Conservation (phyloP, 2,797 vertebrate species). For the Enteromius treurensis region DNA sequence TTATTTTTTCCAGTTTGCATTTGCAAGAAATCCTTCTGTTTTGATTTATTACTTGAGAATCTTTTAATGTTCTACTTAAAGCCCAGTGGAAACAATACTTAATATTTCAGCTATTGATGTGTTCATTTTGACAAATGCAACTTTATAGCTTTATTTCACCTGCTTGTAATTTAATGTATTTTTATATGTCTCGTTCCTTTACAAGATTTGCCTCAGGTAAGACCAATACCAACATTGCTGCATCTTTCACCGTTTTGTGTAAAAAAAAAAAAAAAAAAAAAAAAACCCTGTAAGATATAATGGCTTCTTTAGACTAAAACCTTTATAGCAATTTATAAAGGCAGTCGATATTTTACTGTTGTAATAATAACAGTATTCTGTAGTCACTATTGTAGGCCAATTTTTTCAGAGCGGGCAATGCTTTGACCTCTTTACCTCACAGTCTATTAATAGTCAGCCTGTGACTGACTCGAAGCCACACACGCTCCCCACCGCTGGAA, state of each 20-base stretch:
- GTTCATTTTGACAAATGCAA: not conserved
- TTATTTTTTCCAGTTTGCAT: not conserved
- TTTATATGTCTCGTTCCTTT: no score
- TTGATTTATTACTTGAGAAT: not conserved
- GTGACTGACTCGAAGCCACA: slow-evolving; percentile 55
- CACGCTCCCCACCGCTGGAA: slow-evolving; percentile 14
- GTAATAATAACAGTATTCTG: not conserved
- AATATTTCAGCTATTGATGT: not conserved
- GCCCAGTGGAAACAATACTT: not conserved
- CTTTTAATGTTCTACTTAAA: not conserved
- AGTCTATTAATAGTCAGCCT: slow-evolving; percentile 75
- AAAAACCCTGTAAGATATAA: no score
- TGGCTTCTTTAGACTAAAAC: not conserved
- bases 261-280: no score
- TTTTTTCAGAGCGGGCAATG: not conserved
- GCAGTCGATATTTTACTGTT: no score
- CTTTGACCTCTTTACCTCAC: slow-evolving; percentile 40
- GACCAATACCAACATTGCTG: not conserved
- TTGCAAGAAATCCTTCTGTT: not conserved
- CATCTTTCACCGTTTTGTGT: not conserved
- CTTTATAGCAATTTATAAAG: not conserved
- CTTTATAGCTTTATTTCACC: not conserved
- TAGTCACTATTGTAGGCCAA: not conserved
- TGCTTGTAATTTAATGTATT: not conserved
- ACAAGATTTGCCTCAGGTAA: not conserved